Evolutionary conservation across 2,888 invertebrate species (phyloP).

Genomic region (Oasisia sp.): DNA sequence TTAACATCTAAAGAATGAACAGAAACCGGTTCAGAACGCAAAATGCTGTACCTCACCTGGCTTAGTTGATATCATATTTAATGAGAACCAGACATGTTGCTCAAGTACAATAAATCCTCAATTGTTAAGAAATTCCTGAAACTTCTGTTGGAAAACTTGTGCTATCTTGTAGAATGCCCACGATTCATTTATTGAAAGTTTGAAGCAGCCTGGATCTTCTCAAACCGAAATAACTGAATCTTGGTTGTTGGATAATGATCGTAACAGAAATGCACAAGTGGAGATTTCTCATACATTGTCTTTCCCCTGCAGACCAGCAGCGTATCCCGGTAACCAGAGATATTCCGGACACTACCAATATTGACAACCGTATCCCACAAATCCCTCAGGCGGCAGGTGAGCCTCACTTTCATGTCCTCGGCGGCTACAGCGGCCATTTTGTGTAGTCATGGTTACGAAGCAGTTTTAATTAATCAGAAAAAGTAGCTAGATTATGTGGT

Average conservation of each 20-base stretch:
- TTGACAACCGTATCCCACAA: slow-evolving; percentile 17
- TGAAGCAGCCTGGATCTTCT: not conserved
- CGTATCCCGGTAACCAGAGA: not conserved
- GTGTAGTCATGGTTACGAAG: not conserved
- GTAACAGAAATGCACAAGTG: slow-evolving; percentile 4
- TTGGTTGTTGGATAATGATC: not conserved
- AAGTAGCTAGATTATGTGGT: not conserved
- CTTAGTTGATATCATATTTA: not conserved
- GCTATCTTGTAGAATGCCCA: not conserved
- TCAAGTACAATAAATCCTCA: not conserved
- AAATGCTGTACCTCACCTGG: not conserved
- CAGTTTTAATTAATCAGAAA: not conserved
- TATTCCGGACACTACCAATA: slow-evolving; percentile 10
- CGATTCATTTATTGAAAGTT: not conserved
- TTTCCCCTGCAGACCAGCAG: slow-evolving; percentile 5
- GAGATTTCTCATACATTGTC: not conserved
- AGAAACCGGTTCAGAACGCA: not conserved
- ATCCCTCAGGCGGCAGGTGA: not conserved
- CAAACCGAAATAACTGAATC: not conserved
- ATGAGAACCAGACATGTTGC: not conserved
- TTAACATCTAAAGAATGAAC: not conserved
- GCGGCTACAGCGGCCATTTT: not conserved
- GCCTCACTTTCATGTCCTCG: not conserved
- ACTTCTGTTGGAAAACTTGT: not conserved
- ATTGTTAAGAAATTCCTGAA: not conserved